Base-by-base conservation (phyloP, 2,888 invertebrate species). In the Nasonia oneida region DNA sequence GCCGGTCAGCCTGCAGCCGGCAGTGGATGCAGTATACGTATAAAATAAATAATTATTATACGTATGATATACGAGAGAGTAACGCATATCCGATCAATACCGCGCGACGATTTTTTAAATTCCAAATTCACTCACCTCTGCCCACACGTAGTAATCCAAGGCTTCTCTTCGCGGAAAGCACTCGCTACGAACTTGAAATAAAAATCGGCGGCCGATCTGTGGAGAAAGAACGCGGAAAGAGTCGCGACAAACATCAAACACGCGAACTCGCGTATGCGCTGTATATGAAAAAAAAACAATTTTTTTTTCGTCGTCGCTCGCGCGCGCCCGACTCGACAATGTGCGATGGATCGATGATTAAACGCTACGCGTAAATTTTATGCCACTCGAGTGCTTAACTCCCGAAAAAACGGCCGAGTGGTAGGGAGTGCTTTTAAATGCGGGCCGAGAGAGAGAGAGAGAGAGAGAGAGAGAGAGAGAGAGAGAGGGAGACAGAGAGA, bases 161-260 rank as follows among this genome's bases (percentile, higher is more conserved):
- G 74, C 70, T 70, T 74, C 76, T 33, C n/a, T 29, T 39, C 73
- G 57, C 33, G 8, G 29, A 57, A 23, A 33, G 78, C 85, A 82
- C 82, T 82, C 70, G 82, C 79, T 53, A 64, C 53, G 47, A 18
- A 10, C n/a, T 39, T 29, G 61, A 64, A 73, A 39, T 73, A 61
- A n/a, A 73, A 77, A 39, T 83, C 61, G 70, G 79, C 75, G 57
- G 33, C 37, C 57, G 37, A 37, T 83, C 33, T 23, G 57, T 37
- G 33, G 50, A 29, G 39, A 61, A 84, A 53, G 81, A 85, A 85
- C 74, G 85, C 85, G 82, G 86, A 86, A 86, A 78, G 23, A n/a
- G 57, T 82, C n/a, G 33, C 23, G 73, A 61, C 61, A 81, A 73
- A 85, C 85, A 77, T 67, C 75, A 85, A 82, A 82, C 79, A 81